Percentiles rank a stretch among this genome's conserved stretches.
phyloP scores from a whole-genome alignment of 92 coral and sea anemone species.

The Zoanthus gigantus region DNA sequence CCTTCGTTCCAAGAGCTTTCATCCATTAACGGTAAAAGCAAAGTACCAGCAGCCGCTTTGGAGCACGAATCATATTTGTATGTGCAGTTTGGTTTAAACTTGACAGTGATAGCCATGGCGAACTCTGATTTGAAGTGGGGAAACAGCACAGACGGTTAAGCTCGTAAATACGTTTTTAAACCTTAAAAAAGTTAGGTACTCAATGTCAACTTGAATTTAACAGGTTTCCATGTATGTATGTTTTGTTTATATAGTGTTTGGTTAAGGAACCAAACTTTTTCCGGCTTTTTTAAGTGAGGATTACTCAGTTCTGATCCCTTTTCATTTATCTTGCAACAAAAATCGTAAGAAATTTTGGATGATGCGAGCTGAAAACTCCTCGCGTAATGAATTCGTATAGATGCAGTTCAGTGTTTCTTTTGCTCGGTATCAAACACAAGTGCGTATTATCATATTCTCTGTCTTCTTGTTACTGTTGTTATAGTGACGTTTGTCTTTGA shows the following conservation, averaged over 20 bases:
- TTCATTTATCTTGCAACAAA: not conserved
- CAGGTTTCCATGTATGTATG: not conserved
- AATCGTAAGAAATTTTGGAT: not conserved
- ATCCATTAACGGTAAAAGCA: conserved; percentile 83
- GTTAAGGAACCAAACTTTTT: not conserved
- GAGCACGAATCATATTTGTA: conserved; percentile 59
- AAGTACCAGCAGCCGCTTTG: conserved; percentile 64
- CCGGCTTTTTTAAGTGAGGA: not conserved
- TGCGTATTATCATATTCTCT: conserved; percentile 8
- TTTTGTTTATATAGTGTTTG: not conserved
- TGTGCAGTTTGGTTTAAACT: not conserved
- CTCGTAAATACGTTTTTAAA: not conserved
- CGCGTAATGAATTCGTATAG: not conserved
- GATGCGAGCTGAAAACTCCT: not conserved
- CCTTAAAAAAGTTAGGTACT: not conserved
- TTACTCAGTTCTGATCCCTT: not conserved
- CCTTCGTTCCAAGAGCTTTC: conserved; percentile 92
- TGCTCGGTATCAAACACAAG: not conserved
- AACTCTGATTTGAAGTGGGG: not conserved
- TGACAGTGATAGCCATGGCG: conserved; percentile 13
- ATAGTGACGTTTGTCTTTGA: not conserved
- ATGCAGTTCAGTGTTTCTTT: not conserved
- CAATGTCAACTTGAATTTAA: not conserved
- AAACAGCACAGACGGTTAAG: not conserved
- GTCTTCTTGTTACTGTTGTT: not conserved